Evolutionary conservation across 35 echinoderm and acorn worm genomes (phyloP), one percentile per base, ranked within the genome.

Genomic region (Apostichopus parvimensis): DNA sequence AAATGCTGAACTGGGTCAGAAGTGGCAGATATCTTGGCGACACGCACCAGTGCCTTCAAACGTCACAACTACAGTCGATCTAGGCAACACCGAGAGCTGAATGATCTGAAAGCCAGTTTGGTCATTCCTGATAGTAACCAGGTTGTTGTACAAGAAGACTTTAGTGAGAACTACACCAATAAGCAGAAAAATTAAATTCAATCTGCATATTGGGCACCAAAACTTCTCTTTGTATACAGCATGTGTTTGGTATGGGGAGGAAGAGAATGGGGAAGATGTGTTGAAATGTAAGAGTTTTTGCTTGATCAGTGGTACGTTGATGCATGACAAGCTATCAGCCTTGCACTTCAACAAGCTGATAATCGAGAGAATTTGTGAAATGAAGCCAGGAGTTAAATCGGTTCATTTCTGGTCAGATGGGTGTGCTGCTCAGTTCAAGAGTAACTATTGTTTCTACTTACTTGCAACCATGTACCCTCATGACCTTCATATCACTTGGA

Each of bases 341-440:
- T 28, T 55, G 14, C 64, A 53, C 26, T 90, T 90, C 87, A 90
- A 90, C 73, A 72, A 90, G 66, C 11, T 64, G 64, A 23, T 87
- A 6, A 87, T 87, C 23, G 28, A 87, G 9, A 65, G 52, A 87
- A 45, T 90, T 18, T 21, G 60, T 52, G 5, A 90, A 52, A 72
- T 90, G 13, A 54, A 75, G 14, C 87, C 66, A 18, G 57, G 57
- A 15, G 26, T 90, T 17, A 6, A 90, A 64, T 65, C 64, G 77
- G 71, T 90, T 5, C 87, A 90, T 68, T 90, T 90, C 66, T 90
- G 87, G 87, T 76, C 87, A 56, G 64, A 77, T 90, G 62, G 23
- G 9, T 90, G 87, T 90, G 87, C 87, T 53, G 87, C 65, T 21
- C 87, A 90, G 71, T 73, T 75, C 45, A 90, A 90, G 87, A 90